Conservation (phyloP, 2,888 invertebrate genomes). For the Mythimna ferrago region DNA sequence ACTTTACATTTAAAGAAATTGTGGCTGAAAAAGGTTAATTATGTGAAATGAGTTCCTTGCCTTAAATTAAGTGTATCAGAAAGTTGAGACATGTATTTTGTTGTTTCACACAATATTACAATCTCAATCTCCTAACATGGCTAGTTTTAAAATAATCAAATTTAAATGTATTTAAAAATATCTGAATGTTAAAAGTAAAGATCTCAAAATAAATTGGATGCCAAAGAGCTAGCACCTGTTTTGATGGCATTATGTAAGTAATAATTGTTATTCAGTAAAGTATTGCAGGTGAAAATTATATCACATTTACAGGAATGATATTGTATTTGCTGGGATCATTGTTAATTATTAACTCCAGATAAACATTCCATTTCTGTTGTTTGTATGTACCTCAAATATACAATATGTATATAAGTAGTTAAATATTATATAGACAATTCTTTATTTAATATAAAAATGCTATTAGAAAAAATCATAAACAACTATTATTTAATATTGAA, state of each 20-base stretch:
- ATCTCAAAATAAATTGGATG: constrained; percentile 35
- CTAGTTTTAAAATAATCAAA: constrained; percentile 43
- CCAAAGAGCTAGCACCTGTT: constrained; percentile 14
- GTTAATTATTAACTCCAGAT: constrained; percentile 21
- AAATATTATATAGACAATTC: constrained; percentile 49
- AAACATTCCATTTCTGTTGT: constrained; percentile 52
- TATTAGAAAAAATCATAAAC: constrained; percentile 27
- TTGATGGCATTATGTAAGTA: constrained; percentile 17
- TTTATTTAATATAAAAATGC: constrained; percentile 17
- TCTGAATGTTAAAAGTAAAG: constrained; percentile 55
- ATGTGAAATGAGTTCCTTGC: constrained; percentile 36
- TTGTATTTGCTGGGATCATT: constrained; percentile 25
- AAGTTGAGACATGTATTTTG: constrained; percentile 5
- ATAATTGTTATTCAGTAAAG: constrained; percentile 24
- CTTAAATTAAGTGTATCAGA: constrained; percentile 27
- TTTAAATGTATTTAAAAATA: constrained; percentile 35
- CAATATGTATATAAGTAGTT: constrained; percentile 45
- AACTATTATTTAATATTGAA: constrained; percentile 26
- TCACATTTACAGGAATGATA: constrained; percentile 17
- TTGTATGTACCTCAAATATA: constrained; percentile 35
- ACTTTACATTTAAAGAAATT: constrained; percentile 31
- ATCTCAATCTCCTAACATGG: constrained; percentile 12
- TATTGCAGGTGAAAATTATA: constrained; percentile 20
- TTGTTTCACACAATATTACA: constrained; percentile 24
- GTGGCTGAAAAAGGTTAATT: constrained; percentile 12